Evolutionary conservation across 2,797 vertebrate species (phyloP).

Genomic region (Sorex maritimensis): DNA sequence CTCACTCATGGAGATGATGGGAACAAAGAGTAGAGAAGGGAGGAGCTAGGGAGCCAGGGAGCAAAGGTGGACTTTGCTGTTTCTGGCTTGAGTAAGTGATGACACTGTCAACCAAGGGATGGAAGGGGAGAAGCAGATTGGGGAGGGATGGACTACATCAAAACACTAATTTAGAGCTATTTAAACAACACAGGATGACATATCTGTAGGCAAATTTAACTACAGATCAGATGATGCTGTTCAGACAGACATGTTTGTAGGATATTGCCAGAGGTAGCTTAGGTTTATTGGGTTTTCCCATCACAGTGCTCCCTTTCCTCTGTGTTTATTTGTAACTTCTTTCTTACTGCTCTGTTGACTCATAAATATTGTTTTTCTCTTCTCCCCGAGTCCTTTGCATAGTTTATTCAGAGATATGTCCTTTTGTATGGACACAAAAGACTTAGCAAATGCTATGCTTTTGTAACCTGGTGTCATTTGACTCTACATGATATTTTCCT

Average conservation of each 20-base stretch:
- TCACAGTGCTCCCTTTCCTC: too few species aligned
- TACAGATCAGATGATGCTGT: neutral
- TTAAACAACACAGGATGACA: neutral
- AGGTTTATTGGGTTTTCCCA: too few species aligned
- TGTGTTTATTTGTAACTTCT: too few species aligned
- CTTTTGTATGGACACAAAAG: too few species aligned
- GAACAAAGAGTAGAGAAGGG: neutral
- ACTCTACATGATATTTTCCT: too few species aligned
- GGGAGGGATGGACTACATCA: neutral
- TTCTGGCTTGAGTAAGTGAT: neutral
- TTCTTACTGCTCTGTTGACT: too few species aligned
- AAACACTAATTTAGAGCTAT: neutral
- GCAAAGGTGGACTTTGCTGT: neutral
- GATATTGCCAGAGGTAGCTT: too few species aligned
- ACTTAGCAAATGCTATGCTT: too few species aligned
- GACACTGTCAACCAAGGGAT: neutral
- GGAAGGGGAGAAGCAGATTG: neutral
- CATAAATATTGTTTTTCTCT: too few species aligned
- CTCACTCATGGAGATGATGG: neutral
- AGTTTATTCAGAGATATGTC: too few species aligned
- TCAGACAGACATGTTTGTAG: neutral
- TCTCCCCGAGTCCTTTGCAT: too few species aligned
- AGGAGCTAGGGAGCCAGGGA: neutral
- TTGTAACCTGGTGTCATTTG: too few species aligned
- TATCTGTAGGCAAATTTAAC: neutral